These are phyloP conservation scores for Petrocephalus microphthalmus DNA, from an alignment of 2,113 vertebrate genomes.

Conservation along the genomic window DNA sequence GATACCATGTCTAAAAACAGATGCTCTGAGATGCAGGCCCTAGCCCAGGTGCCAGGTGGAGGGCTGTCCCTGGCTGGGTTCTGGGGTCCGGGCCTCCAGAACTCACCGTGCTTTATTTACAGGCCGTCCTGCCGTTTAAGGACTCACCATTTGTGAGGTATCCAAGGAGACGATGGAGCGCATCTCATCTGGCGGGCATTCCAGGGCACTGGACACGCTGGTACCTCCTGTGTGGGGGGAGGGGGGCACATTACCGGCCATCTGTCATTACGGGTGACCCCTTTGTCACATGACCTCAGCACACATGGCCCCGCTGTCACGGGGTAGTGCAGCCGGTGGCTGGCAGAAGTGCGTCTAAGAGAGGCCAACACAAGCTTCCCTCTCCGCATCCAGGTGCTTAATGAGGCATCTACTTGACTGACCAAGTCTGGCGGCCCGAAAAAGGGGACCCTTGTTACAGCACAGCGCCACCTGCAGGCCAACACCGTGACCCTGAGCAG, in stretches of 20 bases:
- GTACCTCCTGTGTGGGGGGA: slow-evolving; percentile 75
- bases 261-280: not conserved
- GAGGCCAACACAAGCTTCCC: not conserved
- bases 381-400: not conserved
- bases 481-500: not conserved
- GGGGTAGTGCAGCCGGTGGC: not conserved
- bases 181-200: slow-evolving; percentile 87
- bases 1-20: not conserved
- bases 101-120: not conserved
- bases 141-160: slow-evolving; percentile 92
- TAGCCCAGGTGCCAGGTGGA: not conserved
- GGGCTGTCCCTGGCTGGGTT: not conserved
- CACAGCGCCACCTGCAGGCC: not conserved
- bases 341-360: not conserved
- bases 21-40: not conserved
- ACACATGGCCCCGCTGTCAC: not conserved
- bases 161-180: slow-evolving; percentile 91
- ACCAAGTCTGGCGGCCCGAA: not conserved
- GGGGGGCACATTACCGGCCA: not conserved
- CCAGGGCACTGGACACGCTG: slow-evolving; percentile 87
- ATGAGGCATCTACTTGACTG: not conserved
- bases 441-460: not conserved
- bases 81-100: not conserved
- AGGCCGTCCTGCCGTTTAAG: slow-evolving; percentile 11
- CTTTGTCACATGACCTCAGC: not conserved